Percentiles rank a stretch among this genome's conserved stretches.
Conservation (phyloP, 2,113 vertebrate genomes). For the Halcyon malimbica region DNA sequence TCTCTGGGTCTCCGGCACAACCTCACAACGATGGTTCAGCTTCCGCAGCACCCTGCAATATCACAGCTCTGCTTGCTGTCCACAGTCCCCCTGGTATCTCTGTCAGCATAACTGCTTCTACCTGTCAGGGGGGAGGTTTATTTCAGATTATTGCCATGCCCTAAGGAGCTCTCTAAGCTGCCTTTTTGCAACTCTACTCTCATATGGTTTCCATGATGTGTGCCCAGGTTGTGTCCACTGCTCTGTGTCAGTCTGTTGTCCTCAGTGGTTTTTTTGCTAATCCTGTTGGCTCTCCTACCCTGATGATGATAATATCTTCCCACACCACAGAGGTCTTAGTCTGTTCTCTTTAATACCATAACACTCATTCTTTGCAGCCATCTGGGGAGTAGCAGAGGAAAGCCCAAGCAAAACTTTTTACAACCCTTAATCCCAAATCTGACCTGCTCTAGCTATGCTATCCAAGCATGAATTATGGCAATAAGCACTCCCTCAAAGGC, state of each 20-base stretch:
- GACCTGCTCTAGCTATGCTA: background rate
- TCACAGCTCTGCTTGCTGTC: background rate
- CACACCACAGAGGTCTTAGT: background rate
- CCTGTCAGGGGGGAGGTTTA: rapidly evolving
- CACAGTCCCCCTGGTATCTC: background rate
- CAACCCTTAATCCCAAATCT: background rate
- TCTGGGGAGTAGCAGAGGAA: background rate
- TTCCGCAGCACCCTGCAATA: background rate
- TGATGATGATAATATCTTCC: background rate
- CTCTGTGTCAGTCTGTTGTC: background rate
- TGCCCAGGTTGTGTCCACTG: background rate
- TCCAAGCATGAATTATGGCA: background rate
- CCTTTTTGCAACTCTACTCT: background rate
- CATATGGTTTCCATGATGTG: background rate
- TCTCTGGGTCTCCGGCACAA: background rate
- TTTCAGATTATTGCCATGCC: background rate
- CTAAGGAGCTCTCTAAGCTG: background rate
- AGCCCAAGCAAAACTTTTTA: background rate
- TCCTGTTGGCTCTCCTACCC: background rate
- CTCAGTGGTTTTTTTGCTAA: background rate
- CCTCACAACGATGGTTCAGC: rapidly evolving
- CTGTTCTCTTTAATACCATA: background rate
- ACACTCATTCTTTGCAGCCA: background rate
- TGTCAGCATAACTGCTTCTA: background rate
- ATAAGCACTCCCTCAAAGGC: background rate